Base-by-base conservation (phyloP, 1,140 invertebrate species). In the Colletes latitarsis region DNA sequence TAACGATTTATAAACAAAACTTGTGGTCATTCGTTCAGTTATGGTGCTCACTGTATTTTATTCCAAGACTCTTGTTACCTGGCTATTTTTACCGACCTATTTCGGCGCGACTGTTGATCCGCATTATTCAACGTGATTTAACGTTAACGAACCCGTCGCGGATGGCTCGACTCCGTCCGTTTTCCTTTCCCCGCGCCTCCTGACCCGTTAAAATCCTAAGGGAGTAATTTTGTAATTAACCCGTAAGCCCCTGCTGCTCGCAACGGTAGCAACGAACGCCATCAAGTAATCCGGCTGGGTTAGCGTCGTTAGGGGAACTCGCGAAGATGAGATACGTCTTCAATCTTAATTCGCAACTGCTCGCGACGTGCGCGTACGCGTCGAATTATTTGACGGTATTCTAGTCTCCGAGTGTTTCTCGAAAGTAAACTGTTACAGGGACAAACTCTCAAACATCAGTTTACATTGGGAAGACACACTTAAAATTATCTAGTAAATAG, bases 181-280 rank as follows among this genome's bases (percentile, higher is more conserved):
- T 73, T 49, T 17, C 53, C 46, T 39, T 64, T 74, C 52, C n/a
- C 62, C 39, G 69, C n/a, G 53, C 68, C 82, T 62, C 57, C 46
- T 49, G 43, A 55, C 53, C 75, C 52, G 82, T 84, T 74, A 85
- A 86, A 79, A 82, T 86, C 84, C 84, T 86, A 67, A 78, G 83
- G 84, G 83, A 86, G 81, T 86, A 83, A 86, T 86, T 85, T 86
- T 83, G 84, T 77, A 85, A 86, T 85, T 86, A 85, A 80, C 81
- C 72, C 62, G 62, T 53, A 62, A 72, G 43, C 55, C 74, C 69
- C 58, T 19, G 62, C 68, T 39, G 70, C 66, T 66, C 21, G 60
- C 77, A 73, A 85, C 83, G 80, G 83, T 85, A 84, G 83, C 83
- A 67, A 81, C 39, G 58, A 77, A 76, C 78, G 82, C 72, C 68